Base-by-base conservation (phyloP, 2,797 vertebrate species). In the Parambassis ranga region DNA sequence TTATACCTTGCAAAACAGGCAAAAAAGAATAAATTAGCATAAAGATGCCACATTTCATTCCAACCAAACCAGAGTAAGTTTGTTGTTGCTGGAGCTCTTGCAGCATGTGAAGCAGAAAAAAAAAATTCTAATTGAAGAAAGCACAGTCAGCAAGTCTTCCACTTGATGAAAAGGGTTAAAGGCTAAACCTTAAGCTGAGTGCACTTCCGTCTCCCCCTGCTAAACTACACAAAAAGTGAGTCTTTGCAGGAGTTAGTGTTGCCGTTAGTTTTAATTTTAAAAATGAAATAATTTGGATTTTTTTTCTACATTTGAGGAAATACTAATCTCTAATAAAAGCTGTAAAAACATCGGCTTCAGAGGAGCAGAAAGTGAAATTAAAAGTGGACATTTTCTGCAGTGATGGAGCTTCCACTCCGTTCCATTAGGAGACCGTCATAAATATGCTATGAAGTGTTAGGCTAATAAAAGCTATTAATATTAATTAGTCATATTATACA, bases 401-500 rank as follows among this genome's bases (percentile, higher is more conserved):
- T 8, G 28, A 20, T 31, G 37, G 37, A 14, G n/a, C 19, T 18
- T 3, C 30, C 7, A 8, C 36, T 65, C 26, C 13, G 0, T 62
- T 84, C 81, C 83, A 86, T 90, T 87, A 87, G 63, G 37, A 70
- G 72, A 43, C 46, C 55, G 36, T 79, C 85, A 87, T 90, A 77
- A 82, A 87, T 89, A 88, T 85, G 81, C 82, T 47, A 86, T 46
- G 60, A 79, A 37, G 71, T 81, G 81, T 87, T 55, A 82, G 59
- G 66, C 75, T 73, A 89, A 90, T 90, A 87, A 86, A 87, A 82
- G 62, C 69, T 75, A 88, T 92, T 64, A 88, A 90, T 90, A 87
- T 88, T 90, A 73, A 89, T 82, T 62, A 51, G 15, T 39, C 38
- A 62, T 85, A 85, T 84, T 75, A 86, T 71, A 77, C 82, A 80